Evolutionary conservation across 2,888 invertebrate species (phyloP).

Genomic region (Yponomeuta sedellus): DNA sequence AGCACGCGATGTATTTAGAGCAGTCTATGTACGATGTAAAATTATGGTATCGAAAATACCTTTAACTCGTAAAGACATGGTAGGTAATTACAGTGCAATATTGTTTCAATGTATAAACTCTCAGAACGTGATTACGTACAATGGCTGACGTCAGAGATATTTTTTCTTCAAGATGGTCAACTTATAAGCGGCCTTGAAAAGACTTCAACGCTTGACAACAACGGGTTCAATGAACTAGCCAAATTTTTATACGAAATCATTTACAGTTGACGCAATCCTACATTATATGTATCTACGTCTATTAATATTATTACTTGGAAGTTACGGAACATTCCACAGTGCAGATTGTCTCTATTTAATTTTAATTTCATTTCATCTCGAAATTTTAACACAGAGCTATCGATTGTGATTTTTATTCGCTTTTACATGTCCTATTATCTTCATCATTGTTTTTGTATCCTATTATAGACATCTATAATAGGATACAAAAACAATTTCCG

Average conservation of each 20-base stretch:
- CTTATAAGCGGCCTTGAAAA: constrained; percentile 64
- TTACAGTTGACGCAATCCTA: constrained; percentile 4
- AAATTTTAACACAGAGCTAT: no score
- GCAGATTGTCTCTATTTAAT: no score
- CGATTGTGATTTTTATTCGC: no score
- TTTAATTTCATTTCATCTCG: no score
- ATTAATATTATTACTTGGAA: background rate
- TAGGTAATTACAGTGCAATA: background rate
- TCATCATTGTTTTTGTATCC: no score
- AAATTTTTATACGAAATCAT: constrained; percentile 8
- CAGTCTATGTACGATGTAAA: no score
- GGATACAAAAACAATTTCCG: no score
- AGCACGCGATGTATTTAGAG: no score
- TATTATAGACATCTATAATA: no score
- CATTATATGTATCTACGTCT: background rate
- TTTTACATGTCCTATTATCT: no score
- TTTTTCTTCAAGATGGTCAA: background rate
- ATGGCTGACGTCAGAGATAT: background rate
- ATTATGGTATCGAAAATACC: background rate
- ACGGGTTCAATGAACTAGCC: constrained; percentile 5
- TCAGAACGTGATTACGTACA: background rate
- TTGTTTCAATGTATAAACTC: background rate
- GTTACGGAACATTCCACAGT: background rate
- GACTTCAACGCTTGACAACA: constrained; percentile 61
- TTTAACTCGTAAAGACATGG: background rate